phyloP scores from a whole-genome alignment of 2,113 vertebrate genomes.

The Nanorana parkeri region DNA sequence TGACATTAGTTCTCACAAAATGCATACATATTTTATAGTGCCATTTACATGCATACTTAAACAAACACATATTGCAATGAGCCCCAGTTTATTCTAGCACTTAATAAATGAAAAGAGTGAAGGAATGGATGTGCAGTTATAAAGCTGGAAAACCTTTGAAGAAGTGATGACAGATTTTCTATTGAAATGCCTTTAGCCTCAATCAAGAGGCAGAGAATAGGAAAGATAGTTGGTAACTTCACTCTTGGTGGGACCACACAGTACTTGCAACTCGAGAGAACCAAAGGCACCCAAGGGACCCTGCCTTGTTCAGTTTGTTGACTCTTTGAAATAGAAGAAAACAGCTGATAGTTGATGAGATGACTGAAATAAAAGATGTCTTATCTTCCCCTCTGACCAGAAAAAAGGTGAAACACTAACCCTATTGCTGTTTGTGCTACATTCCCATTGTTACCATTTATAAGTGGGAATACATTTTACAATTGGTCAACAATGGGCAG shows the following conservation, averaged over 20 bases:
- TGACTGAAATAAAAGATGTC: conserved; percentile 55
- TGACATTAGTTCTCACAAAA: too few relatives aligned
- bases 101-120: not conserved
- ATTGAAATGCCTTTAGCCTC: conserved; percentile 42
- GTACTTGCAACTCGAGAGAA: conserved; percentile 46
- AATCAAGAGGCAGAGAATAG: conserved; percentile 9
- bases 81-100: too few relatives aligned
- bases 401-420: conserved; percentile 40
- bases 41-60: too few relatives aligned
- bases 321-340: conserved; percentile 49
- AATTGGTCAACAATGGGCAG: not conserved
- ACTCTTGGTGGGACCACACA: conserved; percentile 48
- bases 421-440: conserved; percentile 4
- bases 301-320: conserved; percentile 29
- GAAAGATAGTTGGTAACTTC: conserved; percentile 34
- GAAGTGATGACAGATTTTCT: conserved; percentile 35
- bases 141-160: conserved; percentile 23
- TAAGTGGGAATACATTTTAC: not conserved
- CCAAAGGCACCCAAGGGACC: conserved; percentile 35
- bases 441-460: conserved; percentile 27
- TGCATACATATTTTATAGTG: too few relatives aligned
- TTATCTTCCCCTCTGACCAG: conserved; percentile 34
- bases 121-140: conserved; percentile 1
- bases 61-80: too few relatives aligned
- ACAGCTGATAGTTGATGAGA: conserved; percentile 48